Evolutionary conservation across 2,113 vertebrate genomes (phyloP).

Genomic region (Halcyon senegalensis): DNA sequence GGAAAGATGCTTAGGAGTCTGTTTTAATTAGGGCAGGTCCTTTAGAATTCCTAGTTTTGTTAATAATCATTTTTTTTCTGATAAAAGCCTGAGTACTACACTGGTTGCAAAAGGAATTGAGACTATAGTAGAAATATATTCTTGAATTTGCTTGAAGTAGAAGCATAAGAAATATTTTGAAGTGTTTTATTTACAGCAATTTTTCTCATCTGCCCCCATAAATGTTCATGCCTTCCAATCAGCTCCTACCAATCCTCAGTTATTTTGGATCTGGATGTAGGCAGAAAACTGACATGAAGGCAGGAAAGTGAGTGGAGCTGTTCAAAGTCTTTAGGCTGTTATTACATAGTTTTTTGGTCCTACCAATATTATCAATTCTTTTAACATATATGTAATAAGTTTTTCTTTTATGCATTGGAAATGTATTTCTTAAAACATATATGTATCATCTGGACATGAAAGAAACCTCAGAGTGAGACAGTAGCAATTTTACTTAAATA

Average conservation of each 20-base stretch:
- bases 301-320: not conserved
- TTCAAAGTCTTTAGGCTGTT: not conserved
- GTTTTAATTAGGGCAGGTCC: not conserved
- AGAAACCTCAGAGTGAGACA: not conserved
- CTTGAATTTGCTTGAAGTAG: not conserved
- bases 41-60: not conserved
- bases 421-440: not conserved
- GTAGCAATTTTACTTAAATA: not conserved
- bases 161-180: not conserved
- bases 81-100: not conserved
- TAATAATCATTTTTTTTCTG: not conserved
- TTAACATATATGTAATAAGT: not conserved
- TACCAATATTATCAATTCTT: not conserved
- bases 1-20: not conserved
- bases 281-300: not conserved
- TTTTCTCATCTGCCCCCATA: not conserved
- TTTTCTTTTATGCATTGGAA: not conserved
- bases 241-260: not conserved
- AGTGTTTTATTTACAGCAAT: not conserved
- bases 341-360: not conserved
- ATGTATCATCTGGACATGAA: not conserved
- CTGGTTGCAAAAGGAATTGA: not conserved
- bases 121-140: not conserved
- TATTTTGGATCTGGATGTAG: not conserved
- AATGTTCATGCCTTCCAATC: not conserved